Conservation (phyloP, 92 coral and sea anemone genomes). For the Chrysogorgia sp. region DNA sequence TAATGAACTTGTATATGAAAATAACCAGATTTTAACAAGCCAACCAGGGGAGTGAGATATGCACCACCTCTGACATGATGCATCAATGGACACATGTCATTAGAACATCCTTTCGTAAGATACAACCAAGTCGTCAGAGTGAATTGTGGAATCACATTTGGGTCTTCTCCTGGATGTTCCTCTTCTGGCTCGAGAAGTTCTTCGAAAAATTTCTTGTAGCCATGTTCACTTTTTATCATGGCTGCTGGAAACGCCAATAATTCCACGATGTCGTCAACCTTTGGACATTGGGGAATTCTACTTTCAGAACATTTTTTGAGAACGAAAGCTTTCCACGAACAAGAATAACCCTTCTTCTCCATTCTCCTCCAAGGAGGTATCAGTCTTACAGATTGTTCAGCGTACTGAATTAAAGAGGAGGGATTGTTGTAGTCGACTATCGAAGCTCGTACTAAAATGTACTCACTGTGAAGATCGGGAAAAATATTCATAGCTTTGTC, state of each 20-base stretch:
- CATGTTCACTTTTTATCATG: conserved; percentile 76
- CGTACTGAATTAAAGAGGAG: conserved; percentile 61
- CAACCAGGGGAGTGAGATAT: conserved; percentile 28
- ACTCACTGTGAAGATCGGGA: conserved; percentile 76
- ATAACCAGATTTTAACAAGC: conserved; percentile 58
- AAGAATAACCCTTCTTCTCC: conserved; percentile 75
- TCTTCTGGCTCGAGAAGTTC: conserved; percentile 8
- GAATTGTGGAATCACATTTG: conserved; percentile 22
- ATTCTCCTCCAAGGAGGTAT: conserved; percentile 81
- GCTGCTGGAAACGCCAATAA: conserved; percentile 78
- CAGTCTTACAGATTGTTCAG: conserved; percentile 62
- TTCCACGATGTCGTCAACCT: conserved; percentile 64
- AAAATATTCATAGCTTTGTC: conserved; percentile 69
- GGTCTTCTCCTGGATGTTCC: neutral
- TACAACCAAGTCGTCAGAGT: conserved; percentile 39
- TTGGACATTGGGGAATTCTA: conserved; percentile 59
- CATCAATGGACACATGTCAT: conserved; percentile 38
- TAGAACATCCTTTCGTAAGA: conserved; percentile 17
- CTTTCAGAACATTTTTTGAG: conserved; percentile 40
- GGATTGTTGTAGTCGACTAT: conserved; percentile 54
- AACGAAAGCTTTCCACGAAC: conserved; percentile 67
- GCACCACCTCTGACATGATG: conserved; percentile 15
- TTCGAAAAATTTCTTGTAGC: conserved; percentile 59
- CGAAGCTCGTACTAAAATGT: conserved; percentile 56
- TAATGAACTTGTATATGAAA: conserved; percentile 81